Percentiles rank a stretch among this genome's conserved stretches.
Conservation (phyloP, 1,140 invertebrate genomes). For the Agrypnia vestita region DNA sequence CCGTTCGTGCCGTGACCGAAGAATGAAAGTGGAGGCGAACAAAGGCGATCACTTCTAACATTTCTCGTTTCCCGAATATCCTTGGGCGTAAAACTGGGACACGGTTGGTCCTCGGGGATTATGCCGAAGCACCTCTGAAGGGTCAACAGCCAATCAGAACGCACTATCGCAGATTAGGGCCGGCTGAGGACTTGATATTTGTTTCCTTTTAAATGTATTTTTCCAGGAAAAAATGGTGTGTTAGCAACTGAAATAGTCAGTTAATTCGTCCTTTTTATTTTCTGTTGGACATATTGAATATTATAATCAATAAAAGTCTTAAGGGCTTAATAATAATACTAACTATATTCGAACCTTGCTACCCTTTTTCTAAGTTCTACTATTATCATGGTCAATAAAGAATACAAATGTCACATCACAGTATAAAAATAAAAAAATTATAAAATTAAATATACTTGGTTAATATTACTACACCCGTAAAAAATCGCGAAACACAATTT, state of each 20-base stretch:
- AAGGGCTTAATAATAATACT: not conserved
- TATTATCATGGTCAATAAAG: not conserved
- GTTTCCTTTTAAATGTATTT: not conserved
- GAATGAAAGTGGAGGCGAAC: not conserved
- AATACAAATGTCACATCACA: not conserved
- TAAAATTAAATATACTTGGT: too few species aligned
- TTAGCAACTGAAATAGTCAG: conserved; percentile 14
- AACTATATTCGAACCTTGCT: not conserved
- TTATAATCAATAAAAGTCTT: not conserved
- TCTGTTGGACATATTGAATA: not conserved
- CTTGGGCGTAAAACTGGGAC: conserved; percentile 6
- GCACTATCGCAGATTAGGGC: conserved; percentile 35
- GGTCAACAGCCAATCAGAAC: conserved; percentile 39
- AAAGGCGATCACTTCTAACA: conserved; percentile 1
- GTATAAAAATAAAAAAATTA: not conserved
- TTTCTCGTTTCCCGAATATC: conserved; percentile 7
- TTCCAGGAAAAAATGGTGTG: not conserved
- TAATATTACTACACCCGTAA: too few species aligned
- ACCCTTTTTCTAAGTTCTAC: not conserved
- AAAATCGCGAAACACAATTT: too few species aligned
- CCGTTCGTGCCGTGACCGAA: not conserved
- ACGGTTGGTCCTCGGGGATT: conserved; percentile 27
- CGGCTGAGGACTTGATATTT: conserved; percentile 10
- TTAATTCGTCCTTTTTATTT: not conserved
- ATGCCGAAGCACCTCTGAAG: conserved; percentile 23